Conservation (phyloP, 2,113 vertebrate species). For the Lophochroa leadbeateri region DNA sequence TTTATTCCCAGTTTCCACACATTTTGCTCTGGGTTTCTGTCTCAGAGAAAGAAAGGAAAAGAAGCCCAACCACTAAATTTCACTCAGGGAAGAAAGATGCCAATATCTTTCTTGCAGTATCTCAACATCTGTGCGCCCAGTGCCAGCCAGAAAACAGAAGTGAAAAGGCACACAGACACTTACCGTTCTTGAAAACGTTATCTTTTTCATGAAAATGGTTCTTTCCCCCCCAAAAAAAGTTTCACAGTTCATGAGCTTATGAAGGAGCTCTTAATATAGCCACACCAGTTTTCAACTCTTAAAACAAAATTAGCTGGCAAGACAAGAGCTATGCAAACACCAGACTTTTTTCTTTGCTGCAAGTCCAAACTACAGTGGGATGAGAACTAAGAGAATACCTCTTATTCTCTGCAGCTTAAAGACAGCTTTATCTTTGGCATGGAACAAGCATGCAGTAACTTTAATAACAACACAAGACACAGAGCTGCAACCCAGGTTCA, state of each 20-base stretch:
- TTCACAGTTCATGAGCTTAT: background rate
- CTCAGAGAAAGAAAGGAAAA: background rate
- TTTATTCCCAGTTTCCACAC: background rate
- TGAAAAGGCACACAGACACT: background rate
- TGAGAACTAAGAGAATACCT: background rate
- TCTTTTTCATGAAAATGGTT: background rate
- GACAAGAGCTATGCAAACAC: background rate
- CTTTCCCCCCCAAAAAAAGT: fast-evolving
- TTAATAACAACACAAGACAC: constrained; percentile 25
- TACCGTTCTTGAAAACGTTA: background rate
- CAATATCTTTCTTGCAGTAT: background rate
- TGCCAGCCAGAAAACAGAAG: background rate
- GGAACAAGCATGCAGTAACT: background rate
- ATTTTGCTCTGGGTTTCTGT: background rate
- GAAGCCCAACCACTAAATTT: background rate
- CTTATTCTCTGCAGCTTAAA: background rate
- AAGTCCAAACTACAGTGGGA: background rate
- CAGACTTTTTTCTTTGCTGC: background rate
- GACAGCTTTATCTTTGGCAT: background rate
- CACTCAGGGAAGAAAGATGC: background rate
- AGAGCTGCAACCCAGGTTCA: constrained; percentile 32
- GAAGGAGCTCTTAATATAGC: background rate
- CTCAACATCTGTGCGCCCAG: background rate
- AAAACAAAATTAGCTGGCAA: background rate
- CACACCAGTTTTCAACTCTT: background rate